Evolutionary conservation across 1,140 invertebrate genomes (phyloP).

Genomic region (Xylocopa sonorina): DNA sequence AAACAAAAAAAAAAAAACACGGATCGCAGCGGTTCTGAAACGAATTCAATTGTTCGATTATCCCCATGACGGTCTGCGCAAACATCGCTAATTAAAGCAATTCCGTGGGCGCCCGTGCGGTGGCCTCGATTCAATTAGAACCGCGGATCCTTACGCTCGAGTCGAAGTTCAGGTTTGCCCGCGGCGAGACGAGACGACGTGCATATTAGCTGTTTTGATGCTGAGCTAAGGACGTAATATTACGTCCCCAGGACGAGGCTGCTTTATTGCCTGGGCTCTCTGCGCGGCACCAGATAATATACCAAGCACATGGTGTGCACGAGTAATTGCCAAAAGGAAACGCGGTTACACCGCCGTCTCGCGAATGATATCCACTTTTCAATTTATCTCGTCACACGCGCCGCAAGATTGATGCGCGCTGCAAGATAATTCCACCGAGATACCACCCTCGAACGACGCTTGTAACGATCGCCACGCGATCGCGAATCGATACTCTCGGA

Average conservation of each 20-base stretch:
- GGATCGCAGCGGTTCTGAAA: not conserved
- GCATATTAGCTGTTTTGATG: constrained; percentile 23
- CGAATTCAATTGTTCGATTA: not conserved
- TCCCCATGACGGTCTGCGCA: not conserved
- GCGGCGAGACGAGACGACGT: not conserved
- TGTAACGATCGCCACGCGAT: too few species aligned
- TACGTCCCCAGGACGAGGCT: constrained; percentile 19
- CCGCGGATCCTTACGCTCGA: constrained; percentile 49
- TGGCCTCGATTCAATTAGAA: constrained; percentile 47
- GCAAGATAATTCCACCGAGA: not conserved
- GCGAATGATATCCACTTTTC: constrained; percentile 34
- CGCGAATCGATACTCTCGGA: too few species aligned
- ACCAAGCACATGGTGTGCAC: constrained; percentile 30
- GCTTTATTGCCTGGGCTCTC: constrained; percentile 36
- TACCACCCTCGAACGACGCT: too few species aligned
- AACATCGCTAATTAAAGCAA: constrained; percentile 52
- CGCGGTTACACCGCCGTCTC: not conserved
- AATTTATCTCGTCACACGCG: constrained; percentile 20
- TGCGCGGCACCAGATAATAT: constrained; percentile 38
- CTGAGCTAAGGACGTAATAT: constrained; percentile 31
- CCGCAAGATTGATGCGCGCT: too few species aligned
- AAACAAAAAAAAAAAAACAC: not conserved
- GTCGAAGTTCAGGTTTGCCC: constrained; percentile 34
- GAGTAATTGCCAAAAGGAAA: constrained; percentile 44
- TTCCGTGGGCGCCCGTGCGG: constrained; percentile 21